phyloP scores from a whole-genome alignment of 2,888 invertebrate genomes.

The Mimumesa dahlbomi region DNA sequence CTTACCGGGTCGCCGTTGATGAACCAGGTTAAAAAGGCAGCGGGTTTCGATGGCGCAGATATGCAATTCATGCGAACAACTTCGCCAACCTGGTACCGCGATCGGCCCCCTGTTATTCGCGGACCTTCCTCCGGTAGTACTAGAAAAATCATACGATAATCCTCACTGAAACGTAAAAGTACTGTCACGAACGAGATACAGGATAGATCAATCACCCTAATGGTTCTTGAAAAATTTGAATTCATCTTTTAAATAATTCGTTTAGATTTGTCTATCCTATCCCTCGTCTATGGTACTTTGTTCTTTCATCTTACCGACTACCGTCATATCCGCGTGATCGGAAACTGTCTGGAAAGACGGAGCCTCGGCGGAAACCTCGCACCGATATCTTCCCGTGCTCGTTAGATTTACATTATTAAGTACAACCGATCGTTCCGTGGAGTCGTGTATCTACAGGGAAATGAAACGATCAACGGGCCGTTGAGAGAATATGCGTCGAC shows the following conservation, averaged over 20 bases:
- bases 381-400: conserved; percentile 85
- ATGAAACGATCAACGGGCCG: not conserved
- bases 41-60: conserved; percentile 84
- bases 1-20: conserved; percentile 83
- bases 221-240: no score
- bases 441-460: conserved; percentile 85
- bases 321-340: conserved; percentile 85
- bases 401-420: conserved; percentile 85
- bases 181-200: no score
- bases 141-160: no score
- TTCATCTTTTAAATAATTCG: conserved; percentile 13
- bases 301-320: conserved; percentile 84
- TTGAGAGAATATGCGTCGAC: not conserved
- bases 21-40: conserved; percentile 83
- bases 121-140: conserved; percentile 84
- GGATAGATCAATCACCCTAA: no score
- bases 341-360: conserved; percentile 87
- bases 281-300: no score
- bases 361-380: conserved; percentile 87
- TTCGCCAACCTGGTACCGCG: conserved; percentile 84
- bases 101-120: conserved; percentile 83
- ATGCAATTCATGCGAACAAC: conserved; percentile 84
- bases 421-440: conserved; percentile 85
- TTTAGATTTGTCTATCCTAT: no score
- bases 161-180: no score